Evolutionary conservation across 2,888 invertebrate genomes (phyloP).

Genomic region (Dryomyza anilis): DNA sequence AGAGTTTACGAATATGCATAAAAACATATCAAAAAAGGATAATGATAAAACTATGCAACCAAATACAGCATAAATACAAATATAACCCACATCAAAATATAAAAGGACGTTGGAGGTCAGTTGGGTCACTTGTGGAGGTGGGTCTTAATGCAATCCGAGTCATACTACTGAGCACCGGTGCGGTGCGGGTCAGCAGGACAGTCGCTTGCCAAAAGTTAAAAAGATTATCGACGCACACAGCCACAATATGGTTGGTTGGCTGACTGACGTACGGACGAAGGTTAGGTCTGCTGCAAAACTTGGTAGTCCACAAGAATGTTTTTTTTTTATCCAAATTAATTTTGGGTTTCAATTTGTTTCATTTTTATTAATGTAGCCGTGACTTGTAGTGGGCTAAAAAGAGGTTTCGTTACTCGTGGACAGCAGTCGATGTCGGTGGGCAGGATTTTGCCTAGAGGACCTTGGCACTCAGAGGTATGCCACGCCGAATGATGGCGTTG

Average conservation of each 20-base stretch:
- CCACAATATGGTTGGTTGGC: slow-evolving; percentile 9
- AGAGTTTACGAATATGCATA: not conserved
- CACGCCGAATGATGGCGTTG: not conserved
- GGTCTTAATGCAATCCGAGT: not conserved
- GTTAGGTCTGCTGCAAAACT: not conserved
- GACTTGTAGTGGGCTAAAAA: not conserved
- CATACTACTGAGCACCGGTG: not conserved
- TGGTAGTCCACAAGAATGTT: slow-evolving; percentile 2
- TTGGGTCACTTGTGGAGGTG: too few species aligned
- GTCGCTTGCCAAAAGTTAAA: slow-evolving; percentile 14
- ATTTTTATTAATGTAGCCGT: not conserved
- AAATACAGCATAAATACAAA: not conserved
- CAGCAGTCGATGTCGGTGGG: too few species aligned
- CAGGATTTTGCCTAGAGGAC: too few species aligned
- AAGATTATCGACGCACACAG: slow-evolving; percentile 9
- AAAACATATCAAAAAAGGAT: slow-evolving; percentile 6
- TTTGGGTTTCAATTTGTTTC: slow-evolving; percentile 10
- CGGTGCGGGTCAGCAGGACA: not conserved
- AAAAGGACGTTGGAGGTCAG: not conserved
- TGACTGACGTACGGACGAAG: not conserved
- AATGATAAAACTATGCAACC: not conserved
- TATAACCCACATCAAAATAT: slow-evolving; percentile 11
- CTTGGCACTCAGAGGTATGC: not conserved
- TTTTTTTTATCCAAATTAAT: not conserved
- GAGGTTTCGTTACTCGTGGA: too few species aligned